phyloP scores from a whole-genome alignment of 2,888 invertebrate genomes.

The Resseliella maxima region DNA sequence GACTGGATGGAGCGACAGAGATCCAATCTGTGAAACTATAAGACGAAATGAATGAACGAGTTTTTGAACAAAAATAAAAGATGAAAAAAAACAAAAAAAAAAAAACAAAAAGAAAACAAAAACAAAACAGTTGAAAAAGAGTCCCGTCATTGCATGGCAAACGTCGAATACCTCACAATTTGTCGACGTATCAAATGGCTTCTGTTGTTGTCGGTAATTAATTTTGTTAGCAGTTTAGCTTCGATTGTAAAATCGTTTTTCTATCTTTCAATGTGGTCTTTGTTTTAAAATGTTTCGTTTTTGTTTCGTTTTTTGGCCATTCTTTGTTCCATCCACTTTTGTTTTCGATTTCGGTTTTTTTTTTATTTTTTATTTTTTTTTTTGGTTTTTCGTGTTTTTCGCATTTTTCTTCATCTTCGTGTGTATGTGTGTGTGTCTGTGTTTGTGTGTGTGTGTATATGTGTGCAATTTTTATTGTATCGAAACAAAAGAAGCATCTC shows the following conservation, averaged over 20 bases:
- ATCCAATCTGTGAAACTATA: neutral
- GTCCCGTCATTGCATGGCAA: neutral
- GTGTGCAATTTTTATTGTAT: conserved; percentile 47
- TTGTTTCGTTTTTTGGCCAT: conserved; percentile 16
- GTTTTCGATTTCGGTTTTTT: neutral
- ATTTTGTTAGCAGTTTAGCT: conserved; percentile 49
- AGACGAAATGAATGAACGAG: neutral
- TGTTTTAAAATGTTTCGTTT: conserved; percentile 9
- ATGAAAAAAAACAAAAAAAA: neutral
- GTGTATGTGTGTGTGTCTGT: neutral
- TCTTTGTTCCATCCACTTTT: neutral
- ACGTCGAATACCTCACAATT: conserved; percentile 34
- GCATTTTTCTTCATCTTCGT: no score
- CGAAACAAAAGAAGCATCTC: conserved; percentile 50
- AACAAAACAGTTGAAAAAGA: neutral
- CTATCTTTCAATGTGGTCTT: conserved; percentile 20
- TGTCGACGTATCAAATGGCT: conserved; percentile 51
- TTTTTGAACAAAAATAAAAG: neutral
- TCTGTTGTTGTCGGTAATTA: conserved; percentile 54
- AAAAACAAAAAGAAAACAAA: neutral
- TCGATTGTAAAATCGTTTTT: conserved; percentile 54
- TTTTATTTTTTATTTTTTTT: no score
- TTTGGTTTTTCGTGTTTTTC: no score
- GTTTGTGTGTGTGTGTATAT: neutral
- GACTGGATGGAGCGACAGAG: neutral